Percentiles rank a stretch among this genome's conserved stretches.
Evolutionary conservation across 2,888 invertebrate species (phyloP).

Genomic region (Ophioninae sp.): DNA sequence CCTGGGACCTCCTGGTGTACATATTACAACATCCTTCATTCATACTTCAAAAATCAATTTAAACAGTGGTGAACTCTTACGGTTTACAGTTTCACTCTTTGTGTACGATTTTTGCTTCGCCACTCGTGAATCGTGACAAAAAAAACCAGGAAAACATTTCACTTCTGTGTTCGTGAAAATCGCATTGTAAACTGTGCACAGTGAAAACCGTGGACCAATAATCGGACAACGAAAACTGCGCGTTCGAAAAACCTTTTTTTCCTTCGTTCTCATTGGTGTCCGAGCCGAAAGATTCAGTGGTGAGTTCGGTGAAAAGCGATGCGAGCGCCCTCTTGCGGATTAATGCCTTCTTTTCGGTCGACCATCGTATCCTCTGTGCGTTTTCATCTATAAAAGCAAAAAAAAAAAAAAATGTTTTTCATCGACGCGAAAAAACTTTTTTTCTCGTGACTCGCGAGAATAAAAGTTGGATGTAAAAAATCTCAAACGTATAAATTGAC

Average conservation of each 20-base stretch:
- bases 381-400: constrained; percentile 5
- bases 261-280: background rate
- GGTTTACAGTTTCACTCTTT: background rate
- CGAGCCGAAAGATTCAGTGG: background rate
- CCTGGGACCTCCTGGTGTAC: background rate
- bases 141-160: too few species aligned
- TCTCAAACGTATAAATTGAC: background rate
- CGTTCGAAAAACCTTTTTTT: background rate
- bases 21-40: background rate
- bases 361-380: background rate
- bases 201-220: background rate
- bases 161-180: background rate
- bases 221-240: background rate
- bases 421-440: constrained; percentile 26
- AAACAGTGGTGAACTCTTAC: background rate
- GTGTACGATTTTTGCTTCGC: too few species aligned
- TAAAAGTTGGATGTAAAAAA: background rate
- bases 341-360: background rate
- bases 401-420: constrained; percentile 39
- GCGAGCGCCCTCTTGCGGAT: background rate
- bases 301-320: background rate
- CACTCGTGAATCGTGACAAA: too few species aligned
- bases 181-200: background rate
- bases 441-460: constrained; percentile 31
- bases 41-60: background rate